Evolutionary conservation across 2,797 vertebrate genomes (phyloP), one percentile per base, ranked within the genome.

Genomic region (Ctenosaura bakeri): DNA sequence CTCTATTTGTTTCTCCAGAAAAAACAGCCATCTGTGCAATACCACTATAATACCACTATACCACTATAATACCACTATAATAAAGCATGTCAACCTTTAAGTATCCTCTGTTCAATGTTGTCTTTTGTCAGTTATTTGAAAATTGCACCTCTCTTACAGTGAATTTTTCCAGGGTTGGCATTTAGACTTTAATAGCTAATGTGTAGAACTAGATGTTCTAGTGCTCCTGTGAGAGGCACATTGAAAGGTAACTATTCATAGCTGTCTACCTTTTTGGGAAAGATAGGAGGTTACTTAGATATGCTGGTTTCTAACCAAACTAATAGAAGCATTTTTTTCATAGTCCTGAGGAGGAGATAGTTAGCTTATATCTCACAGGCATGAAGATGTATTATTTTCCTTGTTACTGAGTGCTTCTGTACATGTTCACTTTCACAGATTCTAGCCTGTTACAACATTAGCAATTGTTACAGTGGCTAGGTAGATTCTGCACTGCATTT

Each of bases 101-200:
- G 87, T 92, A 90, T n/a, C 90, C 86, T 92, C 90, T 92, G 91
- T 94, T 94, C 77, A 90, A 71, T 88, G 78, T 84, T 52, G 92
- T 93, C 90, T 93, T 89, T 91, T 86, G 76, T 95, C 52, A 83
- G 24, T 54, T 94, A 64, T 92, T 92, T 92, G 92, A 91, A 95
- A 95, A 89, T 50, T 86, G 62, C n/a, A 94, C 78, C 94, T 94
- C 71, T 82, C 94, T 88, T 87, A 80, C 62, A 2, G 1, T 90
- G 73, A 93, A 87, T 35, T 90, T 94, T 94, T 94, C 85, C 69
- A 85, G 78, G 50, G 90, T 73, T 91, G 94, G 62, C 86, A 62
- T 90, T 94, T 95, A 92, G 93, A 90, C 90, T 93, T 74, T 90
- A 94, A 92, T 88, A 95, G 86, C 89, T 93, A 87, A 90, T 83